Conservation (phyloP, 2,797 vertebrate species). For the Eulemur mongoz region DNA sequence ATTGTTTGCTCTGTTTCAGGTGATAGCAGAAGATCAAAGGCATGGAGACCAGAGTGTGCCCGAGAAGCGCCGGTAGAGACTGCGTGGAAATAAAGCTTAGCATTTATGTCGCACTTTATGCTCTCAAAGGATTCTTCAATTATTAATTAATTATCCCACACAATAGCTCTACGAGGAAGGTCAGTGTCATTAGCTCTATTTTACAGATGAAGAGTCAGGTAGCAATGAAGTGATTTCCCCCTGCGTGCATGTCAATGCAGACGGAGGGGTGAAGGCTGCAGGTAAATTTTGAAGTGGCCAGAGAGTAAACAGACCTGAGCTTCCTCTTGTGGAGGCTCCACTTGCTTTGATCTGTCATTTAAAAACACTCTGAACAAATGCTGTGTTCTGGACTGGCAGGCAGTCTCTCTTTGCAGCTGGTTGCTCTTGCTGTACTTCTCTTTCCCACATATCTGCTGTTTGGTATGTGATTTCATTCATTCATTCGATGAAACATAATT, state of each 20-base stretch:
- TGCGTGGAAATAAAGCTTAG: conserved; percentile 48
- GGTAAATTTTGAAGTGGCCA: background rate
- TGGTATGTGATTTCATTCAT: background rate
- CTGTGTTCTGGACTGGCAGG: background rate
- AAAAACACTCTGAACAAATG: background rate
- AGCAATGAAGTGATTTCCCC: conserved; percentile 5
- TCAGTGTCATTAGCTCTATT: conserved; percentile 61
- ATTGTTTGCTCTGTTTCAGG: conserved; percentile 66
- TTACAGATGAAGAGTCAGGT: conserved; percentile 50
- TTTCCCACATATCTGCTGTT: background rate
- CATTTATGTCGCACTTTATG: conserved; percentile 52
- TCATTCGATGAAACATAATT: background rate
- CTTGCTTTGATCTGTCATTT: background rate
- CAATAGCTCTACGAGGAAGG: conserved; percentile 64
- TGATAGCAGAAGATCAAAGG: conserved; percentile 68
- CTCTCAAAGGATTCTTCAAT: conserved; percentile 63
- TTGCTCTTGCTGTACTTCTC: background rate
- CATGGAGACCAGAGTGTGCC: background rate
- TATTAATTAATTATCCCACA: conserved; percentile 76
- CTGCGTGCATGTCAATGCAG: background rate
- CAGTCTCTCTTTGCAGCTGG: background rate
- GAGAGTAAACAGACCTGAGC: background rate
- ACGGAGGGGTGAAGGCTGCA: background rate
- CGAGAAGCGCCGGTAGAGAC: conserved; percentile 29
- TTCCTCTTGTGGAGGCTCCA: background rate